Base-by-base conservation (phyloP, 2,888 invertebrate genomes). In the Polyploca ridens region DNA sequence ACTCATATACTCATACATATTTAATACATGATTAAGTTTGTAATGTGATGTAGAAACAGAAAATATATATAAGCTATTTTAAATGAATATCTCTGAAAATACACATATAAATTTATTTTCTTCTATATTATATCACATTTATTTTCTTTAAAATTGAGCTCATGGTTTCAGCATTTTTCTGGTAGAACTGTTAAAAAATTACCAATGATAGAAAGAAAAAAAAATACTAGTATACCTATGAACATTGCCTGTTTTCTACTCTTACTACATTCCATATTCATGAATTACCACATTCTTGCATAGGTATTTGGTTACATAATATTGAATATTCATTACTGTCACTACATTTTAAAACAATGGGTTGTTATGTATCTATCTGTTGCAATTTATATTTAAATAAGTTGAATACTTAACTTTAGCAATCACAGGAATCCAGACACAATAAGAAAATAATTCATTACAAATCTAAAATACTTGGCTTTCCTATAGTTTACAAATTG, bases 301-400 rank as follows among this genome's bases (percentile, higher is more conserved):
- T n/a, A 46, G 41, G 13, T 13, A n/a, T n/a, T n/a, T 46, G 46
- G n/a, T 46, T 6, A 6, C n/a, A n/a, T n/a, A n/a, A 46, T 14
- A 46, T 46, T 46, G 46, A 46, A n/a, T n/a, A 46, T 46, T n/a
- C n/a, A 46, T 46, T n/a, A 46, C 7, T 46, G 5, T n/a, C n/a
- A 46, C 44, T 14, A 46, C 6, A 46, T 46, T 46, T 7, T 46
- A n/a, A n/a, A n/a, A n/a, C 46, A n/a, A 46, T 44, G 44, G 44
- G 44, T 44, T 44, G 13, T 44, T 14, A 3, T 44, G 0, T 14
- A 6, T 58, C 7, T 46, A n/a, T 27, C 46, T 44, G 27, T 41
- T 41, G 13, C 19, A 33, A 70, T 58, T 16, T 10, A 46, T 58
- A 27, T 38, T 14, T 65, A 33, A 35, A 60, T 59, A 57, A 14